These are phyloP conservation scores for Philopedon plagiatum DNA, from an alignment of 2,888 invertebrate genomes.

Conservation along the genomic window DNA sequence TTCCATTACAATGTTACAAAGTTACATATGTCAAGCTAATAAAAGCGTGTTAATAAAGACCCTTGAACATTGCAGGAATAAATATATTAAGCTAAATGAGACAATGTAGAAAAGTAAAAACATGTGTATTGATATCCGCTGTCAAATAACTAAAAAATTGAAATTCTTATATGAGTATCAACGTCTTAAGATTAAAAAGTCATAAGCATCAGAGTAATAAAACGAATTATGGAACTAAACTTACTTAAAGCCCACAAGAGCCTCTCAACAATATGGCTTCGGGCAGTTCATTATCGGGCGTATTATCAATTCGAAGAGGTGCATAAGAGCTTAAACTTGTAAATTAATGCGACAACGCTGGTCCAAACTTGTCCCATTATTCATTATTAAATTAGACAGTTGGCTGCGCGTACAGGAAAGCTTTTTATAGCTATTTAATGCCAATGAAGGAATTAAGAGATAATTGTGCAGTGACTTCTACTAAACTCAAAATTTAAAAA, in stretches of 20 bases:
- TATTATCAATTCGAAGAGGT: conserved; percentile 52
- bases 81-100: too few relatives aligned
- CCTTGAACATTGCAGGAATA: too few relatives aligned
- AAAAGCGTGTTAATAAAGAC: too few relatives aligned
- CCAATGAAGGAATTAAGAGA: too few relatives aligned
- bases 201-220: background rate
- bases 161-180: too few relatives aligned
- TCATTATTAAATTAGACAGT: conserved; percentile 52
- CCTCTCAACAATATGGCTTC: conserved; percentile 18
- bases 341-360: conserved; percentile 50
- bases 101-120: too few relatives aligned
- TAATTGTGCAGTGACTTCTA: too few relatives aligned
- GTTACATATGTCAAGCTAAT: too few relatives aligned
- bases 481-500: too few relatives aligned
- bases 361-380: conserved; percentile 53
- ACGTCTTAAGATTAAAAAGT: background rate
- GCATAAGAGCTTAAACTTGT: conserved; percentile 48
- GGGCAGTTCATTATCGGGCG: conserved; percentile 16
- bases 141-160: too few relatives aligned
- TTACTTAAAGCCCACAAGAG: conserved; percentile 8
- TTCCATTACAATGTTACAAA: too few relatives aligned
- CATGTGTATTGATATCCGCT: too few relatives aligned
- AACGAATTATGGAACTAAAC: background rate
- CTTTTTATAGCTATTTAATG: background rate
- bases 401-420: conserved; percentile 10